A percentile compares a stretch with the other conserved stretches of the same genome.
These are phyloP conservation scores for Ormyrus thymus DNA, from an alignment of 2,888 invertebrate genomes.

Conservation along the genomic window DNA sequence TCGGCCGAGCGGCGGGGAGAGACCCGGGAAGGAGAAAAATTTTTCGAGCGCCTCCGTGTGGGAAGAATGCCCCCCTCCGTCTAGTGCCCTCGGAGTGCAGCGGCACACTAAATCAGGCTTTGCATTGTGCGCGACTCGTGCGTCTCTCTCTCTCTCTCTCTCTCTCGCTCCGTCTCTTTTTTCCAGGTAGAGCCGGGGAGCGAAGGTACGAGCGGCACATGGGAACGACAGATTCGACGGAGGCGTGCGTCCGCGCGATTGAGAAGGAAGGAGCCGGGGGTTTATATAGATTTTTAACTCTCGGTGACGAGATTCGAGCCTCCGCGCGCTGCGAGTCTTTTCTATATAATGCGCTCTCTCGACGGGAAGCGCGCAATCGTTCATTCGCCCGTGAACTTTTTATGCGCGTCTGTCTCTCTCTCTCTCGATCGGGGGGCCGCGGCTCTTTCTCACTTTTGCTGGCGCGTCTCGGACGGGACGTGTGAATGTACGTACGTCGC, in stretches of 20 bases:
- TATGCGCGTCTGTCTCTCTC: slow-evolving; percentile 16
- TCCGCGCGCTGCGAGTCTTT: slow-evolving; percentile 7
- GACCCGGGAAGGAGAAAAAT: slow-evolving; percentile 6
- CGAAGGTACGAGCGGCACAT: not conserved
- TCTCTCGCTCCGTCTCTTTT: not conserved
- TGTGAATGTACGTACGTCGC: not conserved
- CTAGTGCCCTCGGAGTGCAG: not conserved
- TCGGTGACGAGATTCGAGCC: slow-evolving; percentile 49
- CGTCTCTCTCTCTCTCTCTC: slow-evolving; percentile 32
- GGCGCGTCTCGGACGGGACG: not conserved
- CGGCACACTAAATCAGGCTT: slow-evolving; percentile 54
- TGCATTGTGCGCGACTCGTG: slow-evolving; percentile 45
- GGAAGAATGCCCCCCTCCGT: slow-evolving; percentile 34
- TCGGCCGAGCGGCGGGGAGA: not conserved
- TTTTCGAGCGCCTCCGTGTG: slow-evolving; percentile 36
- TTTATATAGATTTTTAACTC: slow-evolving; percentile 16
- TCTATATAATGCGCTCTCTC: slow-evolving; percentile 15
- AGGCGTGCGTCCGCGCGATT: not conserved
- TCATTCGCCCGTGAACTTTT: slow-evolving; percentile 54
- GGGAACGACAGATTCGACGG: slow-evolving; percentile 22
- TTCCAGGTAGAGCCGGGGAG: slow-evolving; percentile 18
- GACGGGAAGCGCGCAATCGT: slow-evolving; percentile 55
- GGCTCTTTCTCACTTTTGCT: not conserved
- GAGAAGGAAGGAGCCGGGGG: no score
- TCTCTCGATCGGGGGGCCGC: slow-evolving; percentile 15